Percentiles rank a stretch among this genome's conserved stretches.
Evolutionary conservation across 2,113 vertebrate genomes (phyloP).

Genomic region (Anhinga anhinga): DNA sequence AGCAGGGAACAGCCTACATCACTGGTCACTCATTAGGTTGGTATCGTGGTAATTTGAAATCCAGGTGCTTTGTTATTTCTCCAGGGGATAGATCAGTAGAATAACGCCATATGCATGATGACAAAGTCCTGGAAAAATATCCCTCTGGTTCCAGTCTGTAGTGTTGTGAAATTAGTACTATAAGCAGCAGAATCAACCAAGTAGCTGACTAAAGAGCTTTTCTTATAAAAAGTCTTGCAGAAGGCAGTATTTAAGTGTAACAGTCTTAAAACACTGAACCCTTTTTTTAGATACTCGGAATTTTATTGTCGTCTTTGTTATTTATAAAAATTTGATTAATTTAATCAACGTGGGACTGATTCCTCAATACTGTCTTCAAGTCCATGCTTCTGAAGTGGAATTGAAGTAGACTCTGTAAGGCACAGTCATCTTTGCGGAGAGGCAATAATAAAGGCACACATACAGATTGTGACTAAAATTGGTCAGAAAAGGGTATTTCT

Average conservation of each 20-base stretch:
- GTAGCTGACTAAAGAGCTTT: neutral
- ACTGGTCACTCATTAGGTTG: neutral
- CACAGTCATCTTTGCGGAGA: neutral
- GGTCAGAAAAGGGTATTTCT: neutral
- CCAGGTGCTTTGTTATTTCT: conserved; percentile 9
- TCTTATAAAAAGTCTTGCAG: neutral
- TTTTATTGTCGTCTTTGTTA: neutral
- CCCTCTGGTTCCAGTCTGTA: neutral
- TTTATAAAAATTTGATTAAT: neutral
- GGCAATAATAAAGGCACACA: neutral
- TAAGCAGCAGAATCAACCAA: neutral
- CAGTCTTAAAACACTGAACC: neutral
- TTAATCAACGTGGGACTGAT: neutral
- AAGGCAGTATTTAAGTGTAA: neutral
- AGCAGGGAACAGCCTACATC: neutral
- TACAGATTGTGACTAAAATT: neutral
- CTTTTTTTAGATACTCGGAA: neutral
- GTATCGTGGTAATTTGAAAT: neutral
- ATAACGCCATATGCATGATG: neutral
- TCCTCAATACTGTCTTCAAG: neutral
- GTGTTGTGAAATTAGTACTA: neutral
- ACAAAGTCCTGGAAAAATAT: conserved; percentile 8
- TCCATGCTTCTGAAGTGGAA: neutral
- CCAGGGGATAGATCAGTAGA: neutral
- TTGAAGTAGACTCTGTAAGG: neutral